Conservation (phyloP, 2,797 vertebrate genomes). For the Acrossocheilus wenchowensis region DNA sequence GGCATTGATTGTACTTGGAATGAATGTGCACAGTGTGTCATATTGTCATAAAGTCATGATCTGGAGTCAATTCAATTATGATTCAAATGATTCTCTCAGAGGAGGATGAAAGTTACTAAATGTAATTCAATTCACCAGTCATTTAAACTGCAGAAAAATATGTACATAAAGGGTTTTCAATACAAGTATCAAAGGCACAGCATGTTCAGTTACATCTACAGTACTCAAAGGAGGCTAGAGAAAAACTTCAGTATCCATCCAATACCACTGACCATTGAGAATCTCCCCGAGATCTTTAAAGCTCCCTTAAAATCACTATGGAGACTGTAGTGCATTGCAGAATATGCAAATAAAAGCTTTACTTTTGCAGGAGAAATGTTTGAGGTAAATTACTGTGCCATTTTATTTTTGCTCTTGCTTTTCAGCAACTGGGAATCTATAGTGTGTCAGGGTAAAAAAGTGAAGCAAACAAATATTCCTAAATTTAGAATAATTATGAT, state of each 20-base stretch:
- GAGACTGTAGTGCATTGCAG: slow-evolving; percentile 42
- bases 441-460: background rate
- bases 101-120: background rate
- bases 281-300: background rate
- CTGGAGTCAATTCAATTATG: background rate
- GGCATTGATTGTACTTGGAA: background rate
- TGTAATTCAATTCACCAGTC: background rate
- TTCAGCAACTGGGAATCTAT: background rate
- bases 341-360: slow-evolving; percentile 42
- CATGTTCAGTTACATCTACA: background rate
- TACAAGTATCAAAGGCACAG: background rate
- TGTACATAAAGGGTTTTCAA: background rate
- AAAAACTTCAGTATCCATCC: slow-evolving; percentile 3
- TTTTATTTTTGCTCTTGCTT: background rate
- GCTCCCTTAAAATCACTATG: slow-evolving; percentile 52
- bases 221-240: background rate
- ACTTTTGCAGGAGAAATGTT: slow-evolving; percentile 7
- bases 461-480: background rate
- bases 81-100: background rate
- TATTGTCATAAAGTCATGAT: background rate
- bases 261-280: slow-evolving; percentile 11
- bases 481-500: background rate
- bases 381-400: background rate
- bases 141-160: background rate
- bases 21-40: slow-evolving; percentile 23